These are phyloP conservation scores for Phrynosoma blainvillii DNA, from an alignment of 2,113 vertebrate species.

Conservation along the genomic window DNA sequence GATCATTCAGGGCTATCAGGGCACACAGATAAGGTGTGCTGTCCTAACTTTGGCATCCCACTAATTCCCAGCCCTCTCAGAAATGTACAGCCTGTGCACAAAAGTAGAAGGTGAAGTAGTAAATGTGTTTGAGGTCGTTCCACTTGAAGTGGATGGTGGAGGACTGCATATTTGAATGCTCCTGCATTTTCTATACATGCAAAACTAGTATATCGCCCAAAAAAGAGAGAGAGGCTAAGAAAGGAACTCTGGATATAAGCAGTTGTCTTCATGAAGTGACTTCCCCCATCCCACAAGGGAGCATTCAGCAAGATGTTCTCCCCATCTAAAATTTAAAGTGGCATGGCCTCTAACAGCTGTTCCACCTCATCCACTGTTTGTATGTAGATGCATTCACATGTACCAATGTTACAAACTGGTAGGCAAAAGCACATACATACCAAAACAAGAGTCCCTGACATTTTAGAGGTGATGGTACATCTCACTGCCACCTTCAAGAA, in stretches of 20 bases:
- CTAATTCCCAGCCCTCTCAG: neutral
- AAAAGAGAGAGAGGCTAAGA: too few species aligned
- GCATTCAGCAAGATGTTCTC: neutral
- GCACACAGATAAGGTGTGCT: constrained; percentile 10
- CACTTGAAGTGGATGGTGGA: neutral
- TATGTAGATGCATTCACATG: neutral
- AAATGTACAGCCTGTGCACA: neutral
- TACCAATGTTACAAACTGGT: too few species aligned
- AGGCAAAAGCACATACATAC: too few species aligned
- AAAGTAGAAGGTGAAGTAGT: neutral
- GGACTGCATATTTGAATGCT: neutral
- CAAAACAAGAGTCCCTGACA: too few species aligned
- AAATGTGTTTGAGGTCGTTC: neutral
- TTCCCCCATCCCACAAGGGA: neutral
- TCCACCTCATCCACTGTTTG: neutral
- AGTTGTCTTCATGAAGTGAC: neutral
- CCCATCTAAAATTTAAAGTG: neutral
- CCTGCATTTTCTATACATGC: too few species aligned
- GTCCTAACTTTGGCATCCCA: neutral
- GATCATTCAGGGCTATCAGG: constrained; percentile 27
- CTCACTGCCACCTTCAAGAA: too few species aligned
- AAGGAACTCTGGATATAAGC: neutral
- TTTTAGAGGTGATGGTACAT: too few species aligned
- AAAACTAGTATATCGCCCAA: neutral
- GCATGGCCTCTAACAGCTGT: neutral